These are phyloP conservation scores for Heliconius ismenius DNA, from an alignment of 2,888 invertebrate species.

Conservation along the genomic window DNA sequence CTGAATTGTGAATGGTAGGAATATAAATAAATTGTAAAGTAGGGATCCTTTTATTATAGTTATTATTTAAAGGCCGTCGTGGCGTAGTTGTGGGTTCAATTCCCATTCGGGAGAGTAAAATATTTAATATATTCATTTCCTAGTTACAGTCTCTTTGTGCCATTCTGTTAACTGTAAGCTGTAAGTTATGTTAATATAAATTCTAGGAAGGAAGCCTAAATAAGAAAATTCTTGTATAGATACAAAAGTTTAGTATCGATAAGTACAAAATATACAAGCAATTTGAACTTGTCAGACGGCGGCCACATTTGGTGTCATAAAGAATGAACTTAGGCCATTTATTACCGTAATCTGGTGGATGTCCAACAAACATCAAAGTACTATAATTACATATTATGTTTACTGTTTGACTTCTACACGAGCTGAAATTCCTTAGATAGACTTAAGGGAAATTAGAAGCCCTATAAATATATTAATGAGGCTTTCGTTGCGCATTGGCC, in stretches of 20 bases:
- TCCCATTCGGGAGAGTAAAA: neutral
- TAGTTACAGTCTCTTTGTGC: too few relatives aligned
- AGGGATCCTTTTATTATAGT: constrained; percentile 3
- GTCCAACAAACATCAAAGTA: constrained; percentile 29
- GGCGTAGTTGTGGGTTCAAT: neutral
- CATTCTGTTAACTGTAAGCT: too few relatives aligned
- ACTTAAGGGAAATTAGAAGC: neutral
- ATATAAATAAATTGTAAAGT: constrained; percentile 1
- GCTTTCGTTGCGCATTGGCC: too few relatives aligned
- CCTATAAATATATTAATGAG: neutral
- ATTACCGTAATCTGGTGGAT: constrained; percentile 27
- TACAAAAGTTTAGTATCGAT: neutral
- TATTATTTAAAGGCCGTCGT: neutral
- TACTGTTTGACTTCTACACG: neutral
- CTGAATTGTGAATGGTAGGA: neutral
- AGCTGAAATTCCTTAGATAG: neutral
- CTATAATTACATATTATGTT: constrained; percentile 1
- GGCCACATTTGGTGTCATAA: constrained; percentile 21
- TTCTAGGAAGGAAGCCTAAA: neutral
- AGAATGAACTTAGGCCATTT: constrained; percentile 32
- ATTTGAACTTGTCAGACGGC: constrained; percentile 20
- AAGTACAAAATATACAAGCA: neutral
- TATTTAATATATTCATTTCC: neutral
- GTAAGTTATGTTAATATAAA: too few relatives aligned
- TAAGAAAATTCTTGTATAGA: neutral